These are phyloP conservation scores for Microcebus murinus DNA, from an alignment of 2,113 vertebrate species.

Conservation along the genomic window DNA sequence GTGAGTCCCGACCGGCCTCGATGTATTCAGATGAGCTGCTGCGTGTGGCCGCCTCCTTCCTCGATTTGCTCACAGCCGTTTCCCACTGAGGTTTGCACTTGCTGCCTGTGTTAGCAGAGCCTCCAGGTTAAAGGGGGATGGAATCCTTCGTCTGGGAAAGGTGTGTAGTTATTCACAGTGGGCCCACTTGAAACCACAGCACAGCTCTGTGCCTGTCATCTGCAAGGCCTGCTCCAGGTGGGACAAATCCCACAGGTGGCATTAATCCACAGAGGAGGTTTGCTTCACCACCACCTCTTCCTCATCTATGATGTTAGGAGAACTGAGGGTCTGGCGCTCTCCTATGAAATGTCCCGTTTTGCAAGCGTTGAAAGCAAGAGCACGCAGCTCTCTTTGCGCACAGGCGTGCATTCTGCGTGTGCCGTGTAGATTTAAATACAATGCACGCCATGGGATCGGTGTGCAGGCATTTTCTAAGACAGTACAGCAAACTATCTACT, in stretches of 20 bases:
- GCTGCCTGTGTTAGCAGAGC: accelerated
- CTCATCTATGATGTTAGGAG: accelerated
- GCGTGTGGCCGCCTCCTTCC: accelerated
- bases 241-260: neutral
- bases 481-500: accelerated
- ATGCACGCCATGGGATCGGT: accelerated
- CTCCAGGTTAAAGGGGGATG: neutral
- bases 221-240: neutral
- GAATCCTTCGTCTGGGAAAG: neutral
- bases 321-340: neutral
- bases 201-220: neutral
- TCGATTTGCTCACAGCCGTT: accelerated
- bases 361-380: accelerated
- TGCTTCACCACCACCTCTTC: accelerated
- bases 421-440: accelerated
- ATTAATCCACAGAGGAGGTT: neutral
- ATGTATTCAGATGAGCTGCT: accelerated
- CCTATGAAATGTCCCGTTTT: accelerated
- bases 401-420: accelerated
- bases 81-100: accelerated
- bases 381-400: accelerated
- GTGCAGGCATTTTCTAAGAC: neutral
- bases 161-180: accelerated
- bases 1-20: constrained; percentile 72
- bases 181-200: neutral